These are phyloP conservation scores for Abrostola triplasia DNA, from an alignment of 2,888 invertebrate genomes.

Conservation along the genomic window DNA sequence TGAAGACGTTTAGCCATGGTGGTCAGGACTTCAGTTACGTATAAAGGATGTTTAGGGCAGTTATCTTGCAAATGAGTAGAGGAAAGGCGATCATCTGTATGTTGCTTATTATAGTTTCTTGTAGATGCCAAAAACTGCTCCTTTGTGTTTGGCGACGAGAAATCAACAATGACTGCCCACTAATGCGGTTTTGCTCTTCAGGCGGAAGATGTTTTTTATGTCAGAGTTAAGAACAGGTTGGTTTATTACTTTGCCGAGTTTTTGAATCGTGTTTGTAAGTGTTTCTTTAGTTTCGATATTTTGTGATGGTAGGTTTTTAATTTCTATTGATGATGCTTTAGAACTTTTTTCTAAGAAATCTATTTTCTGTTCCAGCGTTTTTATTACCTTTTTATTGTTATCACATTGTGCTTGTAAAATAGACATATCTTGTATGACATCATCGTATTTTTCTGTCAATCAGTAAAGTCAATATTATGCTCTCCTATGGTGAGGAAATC, in stretches of 20 bases:
- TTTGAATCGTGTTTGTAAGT: neutral
- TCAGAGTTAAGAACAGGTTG: constrained; percentile 1
- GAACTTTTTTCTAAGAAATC: constrained; percentile 3
- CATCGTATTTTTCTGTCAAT: constrained; percentile 9
- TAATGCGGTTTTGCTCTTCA: neutral
- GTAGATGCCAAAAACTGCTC: constrained; percentile 10
- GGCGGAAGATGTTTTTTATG: constrained; percentile 7
- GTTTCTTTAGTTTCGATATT: neutral
- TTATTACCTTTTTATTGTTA: constrained; percentile 2
- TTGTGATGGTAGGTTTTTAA: neutral
- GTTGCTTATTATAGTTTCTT: constrained; percentile 8
- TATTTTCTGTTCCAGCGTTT: neutral
- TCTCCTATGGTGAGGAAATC: constrained; percentile 12
- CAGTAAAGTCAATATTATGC: neutral
- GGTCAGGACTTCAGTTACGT: constrained; percentile 6
- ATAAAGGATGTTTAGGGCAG: constrained; percentile 2
- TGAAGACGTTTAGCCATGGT: constrained; percentile 3
- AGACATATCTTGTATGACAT: neutral
- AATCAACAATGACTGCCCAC: constrained; percentile 12
- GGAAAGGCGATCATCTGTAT: constrained; percentile 7
- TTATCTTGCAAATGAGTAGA: neutral
- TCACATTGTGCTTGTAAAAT: neutral
- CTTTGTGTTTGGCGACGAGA: neutral
- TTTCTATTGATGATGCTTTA: constrained; percentile 3
- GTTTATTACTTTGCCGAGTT: neutral